A percentile compares a stretch with the other conserved stretches of the same genome.
Evolutionary conservation across 2,113 vertebrate species (phyloP).

Genomic region (Corythaixoides concolor): DNA sequence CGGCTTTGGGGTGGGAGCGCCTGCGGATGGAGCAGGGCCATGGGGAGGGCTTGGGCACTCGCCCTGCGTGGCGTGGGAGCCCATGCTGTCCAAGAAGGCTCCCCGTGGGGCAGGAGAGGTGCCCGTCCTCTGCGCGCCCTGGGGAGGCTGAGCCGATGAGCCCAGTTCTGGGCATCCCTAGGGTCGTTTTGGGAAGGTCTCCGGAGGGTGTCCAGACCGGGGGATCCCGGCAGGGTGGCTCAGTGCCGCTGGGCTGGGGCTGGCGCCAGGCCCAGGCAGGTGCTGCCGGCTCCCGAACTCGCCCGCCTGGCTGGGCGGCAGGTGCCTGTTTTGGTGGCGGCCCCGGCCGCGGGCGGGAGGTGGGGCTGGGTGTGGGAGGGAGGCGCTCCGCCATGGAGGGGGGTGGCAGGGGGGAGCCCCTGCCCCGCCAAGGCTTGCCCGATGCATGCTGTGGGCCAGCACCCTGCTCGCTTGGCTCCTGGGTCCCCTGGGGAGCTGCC

Average conservation of each 20-base stretch:
- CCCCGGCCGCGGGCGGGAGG: slow-evolving; percentile 53
- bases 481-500: background rate
- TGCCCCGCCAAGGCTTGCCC: background rate
- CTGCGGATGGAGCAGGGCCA: background rate
- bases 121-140: background rate
- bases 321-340: slow-evolving; percentile 57
- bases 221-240: background rate
- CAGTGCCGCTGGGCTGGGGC: background rate
- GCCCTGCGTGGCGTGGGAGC: background rate
- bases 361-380: slow-evolving; percentile 66
- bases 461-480: background rate
- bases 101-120: background rate
- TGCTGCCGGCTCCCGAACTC: slow-evolving; percentile 18
- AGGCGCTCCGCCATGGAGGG: background rate
- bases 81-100: fast-evolving
- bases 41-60: background rate
- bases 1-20: background rate
- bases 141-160: background rate
- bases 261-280: slow-evolving; percentile 9
- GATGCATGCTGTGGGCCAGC: background rate
- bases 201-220: background rate
- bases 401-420: background rate
- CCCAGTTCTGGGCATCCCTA: background rate
- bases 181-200: background rate
- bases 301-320: slow-evolving; percentile 31